A percentile compares a stretch with the other conserved stretches of the same genome.
phyloP scores from a whole-genome alignment of 2,888 invertebrate species.

The Anarsia innoxiella region DNA sequence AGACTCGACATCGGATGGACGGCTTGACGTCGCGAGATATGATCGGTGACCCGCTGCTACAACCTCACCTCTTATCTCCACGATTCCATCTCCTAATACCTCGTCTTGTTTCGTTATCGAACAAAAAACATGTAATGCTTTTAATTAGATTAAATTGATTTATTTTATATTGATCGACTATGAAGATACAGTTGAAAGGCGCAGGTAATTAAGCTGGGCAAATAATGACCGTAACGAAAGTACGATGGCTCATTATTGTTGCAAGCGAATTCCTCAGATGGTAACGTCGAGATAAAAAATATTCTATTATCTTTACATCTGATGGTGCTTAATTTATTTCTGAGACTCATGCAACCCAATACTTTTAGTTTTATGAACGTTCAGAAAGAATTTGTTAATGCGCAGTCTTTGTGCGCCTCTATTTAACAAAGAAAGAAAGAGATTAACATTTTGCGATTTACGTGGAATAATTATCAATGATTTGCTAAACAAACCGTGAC shows the following conservation, averaged over 20 bases:
- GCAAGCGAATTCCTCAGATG: constrained; percentile 22
- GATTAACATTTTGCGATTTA: constrained; percentile 30
- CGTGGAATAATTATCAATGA: constrained; percentile 57
- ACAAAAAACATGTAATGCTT: constrained; percentile 74
- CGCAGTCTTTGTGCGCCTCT: too few relatives aligned
- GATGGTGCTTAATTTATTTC: constrained; percentile 5
- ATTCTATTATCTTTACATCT: constrained; percentile 20
- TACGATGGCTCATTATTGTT: constrained; percentile 32
- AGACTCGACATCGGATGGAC: constrained; percentile 64
- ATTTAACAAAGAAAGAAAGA: too few relatives aligned
- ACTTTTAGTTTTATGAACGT: too few relatives aligned
- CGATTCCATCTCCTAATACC: constrained; percentile 67
- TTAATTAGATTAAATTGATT: constrained; percentile 76
- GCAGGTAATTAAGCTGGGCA: constrained; percentile 65
- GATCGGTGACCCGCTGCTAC: constrained; percentile 67
- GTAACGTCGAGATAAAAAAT: constrained; percentile 12
- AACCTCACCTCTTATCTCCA: constrained; percentile 62
- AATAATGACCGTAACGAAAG: constrained; percentile 53
- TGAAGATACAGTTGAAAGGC: constrained; percentile 48
- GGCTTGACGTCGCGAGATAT: constrained; percentile 67
- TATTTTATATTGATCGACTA: constrained; percentile 60
- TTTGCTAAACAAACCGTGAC: constrained; percentile 59
- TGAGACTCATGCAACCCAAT: constrained; percentile 7
- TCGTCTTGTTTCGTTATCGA: constrained; percentile 65
- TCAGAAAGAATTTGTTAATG: too few relatives aligned